Evolutionary conservation across 2,888 invertebrate genomes (phyloP).

Genomic region (Chydorus sphaericus): DNA sequence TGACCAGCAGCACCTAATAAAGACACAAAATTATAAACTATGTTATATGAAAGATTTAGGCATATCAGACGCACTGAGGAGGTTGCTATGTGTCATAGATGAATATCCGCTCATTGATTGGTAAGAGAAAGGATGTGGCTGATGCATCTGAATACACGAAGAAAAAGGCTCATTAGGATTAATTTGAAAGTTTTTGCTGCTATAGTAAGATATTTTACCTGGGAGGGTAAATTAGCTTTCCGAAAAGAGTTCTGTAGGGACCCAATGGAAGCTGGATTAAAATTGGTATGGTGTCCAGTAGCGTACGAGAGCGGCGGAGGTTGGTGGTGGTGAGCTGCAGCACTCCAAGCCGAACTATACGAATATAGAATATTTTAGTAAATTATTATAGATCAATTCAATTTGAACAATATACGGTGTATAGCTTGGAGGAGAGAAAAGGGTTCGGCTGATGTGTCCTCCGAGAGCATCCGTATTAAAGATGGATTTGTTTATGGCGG

Average conservation of each 20-base stretch:
- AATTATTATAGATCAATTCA: neutral
- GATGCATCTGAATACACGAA: neutral
- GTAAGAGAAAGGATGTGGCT: conserved; percentile 8
- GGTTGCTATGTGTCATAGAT: conserved; percentile 4
- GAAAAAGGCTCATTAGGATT: no score
- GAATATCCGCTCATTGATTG: conserved; percentile 5
- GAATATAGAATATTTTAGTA: neutral
- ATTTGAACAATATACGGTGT: neutral
- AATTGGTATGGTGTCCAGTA: conserved; percentile 1
- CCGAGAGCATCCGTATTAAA: conserved; percentile 1
- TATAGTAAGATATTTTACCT: no score
- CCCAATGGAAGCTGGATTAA: no score
- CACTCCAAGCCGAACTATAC: neutral
- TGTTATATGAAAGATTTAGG: neutral
- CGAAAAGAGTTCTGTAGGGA: neutral
- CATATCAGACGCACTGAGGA: neutral
- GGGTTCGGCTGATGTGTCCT: neutral
- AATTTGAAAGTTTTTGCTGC: neutral
- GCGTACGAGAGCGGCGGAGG: conserved; percentile 1
- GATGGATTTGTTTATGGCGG: neutral
- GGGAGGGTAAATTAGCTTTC: neutral
- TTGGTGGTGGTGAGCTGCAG: neutral
- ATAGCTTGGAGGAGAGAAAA: conserved; percentile 3
- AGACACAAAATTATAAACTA: neutral
- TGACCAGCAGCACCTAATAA: neutral